Percentiles rank a stretch among this genome's conserved stretches.
These are phyloP conservation scores for Gadopsis marmoratus DNA, from an alignment of 2,797 vertebrate species.

Conservation along the genomic window DNA sequence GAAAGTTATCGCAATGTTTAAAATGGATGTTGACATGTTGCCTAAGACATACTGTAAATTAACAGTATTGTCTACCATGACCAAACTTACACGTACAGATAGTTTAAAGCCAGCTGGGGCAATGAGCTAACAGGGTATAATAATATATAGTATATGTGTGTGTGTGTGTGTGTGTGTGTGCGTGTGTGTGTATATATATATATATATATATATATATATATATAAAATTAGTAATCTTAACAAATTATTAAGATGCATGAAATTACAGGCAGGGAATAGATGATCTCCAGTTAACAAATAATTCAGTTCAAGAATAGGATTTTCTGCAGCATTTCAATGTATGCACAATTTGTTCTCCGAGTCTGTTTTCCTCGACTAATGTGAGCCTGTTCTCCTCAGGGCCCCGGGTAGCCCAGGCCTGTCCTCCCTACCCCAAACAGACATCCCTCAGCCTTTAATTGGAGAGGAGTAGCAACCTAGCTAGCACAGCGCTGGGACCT, in stretches of 20 bases:
- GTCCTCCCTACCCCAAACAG: conserved; percentile 70
- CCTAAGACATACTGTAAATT: too few species aligned
- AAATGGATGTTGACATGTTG: not conserved
- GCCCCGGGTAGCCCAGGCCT: conserved; percentile 61
- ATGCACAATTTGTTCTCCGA: conserved; percentile 68
- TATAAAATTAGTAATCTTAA: not conserved
- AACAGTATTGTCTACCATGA: not conserved
- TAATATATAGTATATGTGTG: too few species aligned
- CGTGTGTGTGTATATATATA: too few species aligned
- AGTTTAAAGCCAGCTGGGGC: not conserved
- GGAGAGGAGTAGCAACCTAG: conserved; percentile 72
- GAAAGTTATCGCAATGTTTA: not conserved
- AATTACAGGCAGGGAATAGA: conserved; percentile 35
- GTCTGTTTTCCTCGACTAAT: conserved; percentile 69
- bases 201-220: too few species aligned
- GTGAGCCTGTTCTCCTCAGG: conserved; percentile 67
- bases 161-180: too few species aligned
- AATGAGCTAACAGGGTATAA: too few species aligned
- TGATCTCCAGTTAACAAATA: conserved; percentile 47
- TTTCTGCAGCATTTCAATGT: conserved; percentile 49
- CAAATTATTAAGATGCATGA: conserved; percentile 18
- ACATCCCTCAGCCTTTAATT: conserved; percentile 79
- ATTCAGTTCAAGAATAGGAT: conserved; percentile 55
- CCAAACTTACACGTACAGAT: not conserved
- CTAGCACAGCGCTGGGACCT: conserved; percentile 69